A percentile compares a stretch with the other conserved stretches of the same genome.
These are phyloP conservation scores for Xanthia togata DNA, from an alignment of 2,888 invertebrate species.

Conservation along the genomic window DNA sequence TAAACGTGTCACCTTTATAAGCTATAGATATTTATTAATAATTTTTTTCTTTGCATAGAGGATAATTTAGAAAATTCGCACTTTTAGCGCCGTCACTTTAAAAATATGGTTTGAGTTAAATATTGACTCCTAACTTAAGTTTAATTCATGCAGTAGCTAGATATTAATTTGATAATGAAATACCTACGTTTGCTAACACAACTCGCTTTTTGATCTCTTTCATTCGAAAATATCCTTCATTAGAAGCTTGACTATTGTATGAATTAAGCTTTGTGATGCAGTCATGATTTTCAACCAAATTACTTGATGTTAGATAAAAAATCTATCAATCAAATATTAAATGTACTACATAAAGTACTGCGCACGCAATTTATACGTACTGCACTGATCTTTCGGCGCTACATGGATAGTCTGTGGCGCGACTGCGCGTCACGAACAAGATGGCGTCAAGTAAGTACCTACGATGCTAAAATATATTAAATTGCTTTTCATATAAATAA, in stretches of 20 bases:
- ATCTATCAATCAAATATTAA: slow-evolving; percentile 39
- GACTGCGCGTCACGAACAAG: slow-evolving; percentile 67
- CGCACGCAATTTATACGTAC: slow-evolving; percentile 46
- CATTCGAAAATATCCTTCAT: slow-evolving; percentile 28
- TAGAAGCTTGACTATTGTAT: slow-evolving; percentile 52
- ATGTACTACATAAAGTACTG: slow-evolving; percentile 60
- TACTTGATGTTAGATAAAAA: slow-evolving; percentile 51
- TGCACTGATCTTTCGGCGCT: slow-evolving; percentile 57
- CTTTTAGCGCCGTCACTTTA: slow-evolving; percentile 78
- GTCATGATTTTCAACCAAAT: slow-evolving; percentile 48
- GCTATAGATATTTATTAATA: slow-evolving; percentile 53
- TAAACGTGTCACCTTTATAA: slow-evolving; percentile 74
- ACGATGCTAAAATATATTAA: slow-evolving; percentile 71
- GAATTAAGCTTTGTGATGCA: slow-evolving; percentile 60
- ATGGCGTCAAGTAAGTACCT: slow-evolving; percentile 81
- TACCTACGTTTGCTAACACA: slow-evolving; percentile 54
- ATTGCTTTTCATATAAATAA: slow-evolving; percentile 67
- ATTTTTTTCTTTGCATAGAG: slow-evolving; percentile 60
- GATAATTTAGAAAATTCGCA: slow-evolving; percentile 64
- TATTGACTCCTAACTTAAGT: slow-evolving; percentile 67
- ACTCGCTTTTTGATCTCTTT: slow-evolving; percentile 51
- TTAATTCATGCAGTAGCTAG: slow-evolving; percentile 69
- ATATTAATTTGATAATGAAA: slow-evolving; percentile 41
- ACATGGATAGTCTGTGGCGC: slow-evolving; percentile 58
- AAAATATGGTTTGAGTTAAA: slow-evolving; percentile 60